Evolutionary conservation across 1,140 invertebrate genomes (phyloP), one percentile per base, ranked within the genome.

Genomic region (Thrips palmi): DNA sequence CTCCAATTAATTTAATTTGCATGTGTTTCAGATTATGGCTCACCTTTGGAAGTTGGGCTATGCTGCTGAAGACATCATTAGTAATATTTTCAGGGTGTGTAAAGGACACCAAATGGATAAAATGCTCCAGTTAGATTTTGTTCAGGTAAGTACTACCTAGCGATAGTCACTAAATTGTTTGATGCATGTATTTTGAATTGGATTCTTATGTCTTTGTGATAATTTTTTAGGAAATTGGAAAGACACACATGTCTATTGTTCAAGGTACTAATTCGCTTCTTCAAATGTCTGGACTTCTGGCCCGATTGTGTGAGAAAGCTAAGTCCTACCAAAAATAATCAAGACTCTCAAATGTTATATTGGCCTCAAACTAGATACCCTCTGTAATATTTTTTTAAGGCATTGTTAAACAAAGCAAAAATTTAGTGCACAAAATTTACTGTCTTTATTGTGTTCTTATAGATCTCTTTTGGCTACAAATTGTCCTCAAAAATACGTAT

Each of bases 31-130:
- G 70, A 71, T 89, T 21, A 70, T 97, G 50, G 66, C 73, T 10
- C 78, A 89, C 55, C 62, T 97, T 15, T 93, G 85, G 78, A 77
- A 75, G 51, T 63, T 94, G 37, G 93, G 93, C 1, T 97, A 97
- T 60, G 88, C 89, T 1, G 68, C 88, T 1, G 89, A 97, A 59
- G 93, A 98, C 64, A 86, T 98, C 29, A 85, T 98, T 44, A 74
- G 73, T 37, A 97, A 92, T 57, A 77, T 97, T 33, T 96, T 96
- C 56, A 72, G 84, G 47, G 88, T 97, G 8, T 77, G 78, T 54
- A 97, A 97, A 63, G 82, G 73, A 49, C 64, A 88, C 46, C 66
- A 72, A 28, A 74, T 88, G 45, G 63, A 74, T 32, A 89, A 94
- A 58, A 67, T 68, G 35, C 48, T 87, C 11, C 89, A 86, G 58